These are phyloP conservation scores for Diarsia mendica DNA, from an alignment of 2,888 invertebrate species.

Conservation along the genomic window DNA sequence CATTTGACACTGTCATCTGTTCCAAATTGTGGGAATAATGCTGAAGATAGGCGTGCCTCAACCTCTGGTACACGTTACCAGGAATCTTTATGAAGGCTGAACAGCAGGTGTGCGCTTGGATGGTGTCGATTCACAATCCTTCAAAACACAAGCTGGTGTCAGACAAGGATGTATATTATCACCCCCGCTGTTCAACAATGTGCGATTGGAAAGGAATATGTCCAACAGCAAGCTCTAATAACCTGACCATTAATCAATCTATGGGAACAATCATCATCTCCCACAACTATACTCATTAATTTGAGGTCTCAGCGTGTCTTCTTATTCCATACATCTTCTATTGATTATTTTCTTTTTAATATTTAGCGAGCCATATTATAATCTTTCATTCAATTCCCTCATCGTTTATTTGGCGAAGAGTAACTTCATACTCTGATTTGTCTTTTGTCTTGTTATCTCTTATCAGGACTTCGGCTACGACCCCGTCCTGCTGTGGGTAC, in stretches of 20 bases:
- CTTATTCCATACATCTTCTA: not conserved
- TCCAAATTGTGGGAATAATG: no score
- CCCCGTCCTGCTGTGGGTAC: slow-evolving; percentile 90
- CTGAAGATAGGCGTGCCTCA: no score
- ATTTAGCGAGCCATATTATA: not conserved
- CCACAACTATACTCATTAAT: not conserved
- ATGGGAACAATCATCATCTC: not conserved
- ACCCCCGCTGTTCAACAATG: not conserved
- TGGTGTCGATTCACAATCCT: no score
- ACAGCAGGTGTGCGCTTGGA: no score
- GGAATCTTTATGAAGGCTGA: no score
- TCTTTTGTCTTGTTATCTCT: not conserved
- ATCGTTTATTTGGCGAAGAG: not conserved
- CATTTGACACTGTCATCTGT: no score
- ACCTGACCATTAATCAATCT: no score
- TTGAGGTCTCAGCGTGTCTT: not conserved
- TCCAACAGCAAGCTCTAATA: not conserved
- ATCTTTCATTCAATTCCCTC: not conserved
- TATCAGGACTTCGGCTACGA: slow-evolving; percentile 89
- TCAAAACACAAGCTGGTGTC: no score
- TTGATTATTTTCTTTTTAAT: not conserved
- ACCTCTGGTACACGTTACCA: no score
- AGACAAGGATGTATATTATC: no score
- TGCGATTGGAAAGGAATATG: not conserved
- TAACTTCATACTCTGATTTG: not conserved